Conservation (phyloP, 2,888 invertebrate species). For the Enoplolaimus lenunculus region DNA sequence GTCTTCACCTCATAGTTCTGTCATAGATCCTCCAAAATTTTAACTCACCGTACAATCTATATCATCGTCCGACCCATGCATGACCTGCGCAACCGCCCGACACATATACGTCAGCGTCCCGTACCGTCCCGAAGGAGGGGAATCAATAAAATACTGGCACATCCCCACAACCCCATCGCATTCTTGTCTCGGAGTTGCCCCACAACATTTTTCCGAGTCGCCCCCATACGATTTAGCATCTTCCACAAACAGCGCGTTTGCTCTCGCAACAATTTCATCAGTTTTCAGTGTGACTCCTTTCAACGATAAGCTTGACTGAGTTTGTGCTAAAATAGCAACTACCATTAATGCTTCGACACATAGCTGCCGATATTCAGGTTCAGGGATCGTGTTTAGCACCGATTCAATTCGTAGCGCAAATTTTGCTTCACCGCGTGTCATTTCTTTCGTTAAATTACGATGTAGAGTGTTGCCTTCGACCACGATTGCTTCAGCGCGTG, state of each 20-base stretch:
- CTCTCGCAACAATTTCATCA: slow-evolving; percentile 78
- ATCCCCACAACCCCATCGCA: slow-evolving; percentile 88
- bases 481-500: slow-evolving; percentile 72
- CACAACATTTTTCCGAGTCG: slow-evolving; percentile 83
- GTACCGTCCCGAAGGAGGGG: slow-evolving; percentile 88
- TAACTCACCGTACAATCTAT: slow-evolving; percentile 21
- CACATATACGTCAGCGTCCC: slow-evolving; percentile 47
- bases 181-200: slow-evolving; percentile 38
- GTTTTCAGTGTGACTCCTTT: slow-evolving; percentile 47
- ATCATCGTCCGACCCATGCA: slow-evolving; percentile 6
- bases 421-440: slow-evolving; percentile 95
- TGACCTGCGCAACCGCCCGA: slow-evolving; percentile 14
- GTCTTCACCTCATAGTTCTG: no score
- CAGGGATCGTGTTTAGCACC: slow-evolving; percentile 85
- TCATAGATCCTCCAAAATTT: no score
- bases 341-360: slow-evolving; percentile 93
- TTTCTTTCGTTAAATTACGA: slow-evolving; percentile 87
- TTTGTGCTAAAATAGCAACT: slow-evolving; percentile 57
- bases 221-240: slow-evolving; percentile 84
- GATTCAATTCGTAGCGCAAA: slow-evolving; percentile 94
- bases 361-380: slow-evolving; percentile 91
- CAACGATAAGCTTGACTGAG: slow-evolving; percentile 24
- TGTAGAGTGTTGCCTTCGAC: slow-evolving; percentile 79
- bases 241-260: slow-evolving; percentile 81
- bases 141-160: slow-evolving; percentile 92